Conservation (phyloP, 1,140 invertebrate species). For the Saccostrea cuccullata region DNA sequence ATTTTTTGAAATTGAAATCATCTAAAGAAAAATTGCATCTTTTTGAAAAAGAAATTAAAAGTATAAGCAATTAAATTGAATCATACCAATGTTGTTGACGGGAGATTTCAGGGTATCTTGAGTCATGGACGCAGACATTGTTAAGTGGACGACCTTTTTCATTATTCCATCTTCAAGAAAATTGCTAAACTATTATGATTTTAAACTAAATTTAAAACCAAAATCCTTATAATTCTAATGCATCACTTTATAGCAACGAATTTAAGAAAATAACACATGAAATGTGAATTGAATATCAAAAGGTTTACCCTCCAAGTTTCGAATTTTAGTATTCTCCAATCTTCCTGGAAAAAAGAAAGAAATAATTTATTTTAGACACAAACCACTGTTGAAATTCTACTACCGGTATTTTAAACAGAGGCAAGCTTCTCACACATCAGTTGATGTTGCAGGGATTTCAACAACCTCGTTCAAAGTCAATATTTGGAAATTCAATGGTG, state of each 20-base stretch:
- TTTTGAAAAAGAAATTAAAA: too few relatives aligned
- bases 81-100: neutral
- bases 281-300: neutral
- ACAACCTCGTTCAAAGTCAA: too few relatives aligned
- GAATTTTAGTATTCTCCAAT: neutral
- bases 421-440: too few relatives aligned
- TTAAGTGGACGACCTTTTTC: neutral
- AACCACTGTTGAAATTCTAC: neutral
- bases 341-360: neutral
- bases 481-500: too few relatives aligned
- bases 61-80: neutral
- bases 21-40: too few relatives aligned
- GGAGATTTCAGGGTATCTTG: neutral
- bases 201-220: neutral
- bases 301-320: neutral
- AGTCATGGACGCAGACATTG: neutral
- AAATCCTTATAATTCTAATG: neutral
- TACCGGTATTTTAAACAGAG: too few relatives aligned
- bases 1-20: too few relatives aligned
- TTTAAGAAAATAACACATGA: too few relatives aligned
- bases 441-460: too few relatives aligned
- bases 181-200: neutral
- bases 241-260: too few relatives aligned
- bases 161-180: conserved; percentile 12
- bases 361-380: neutral